These are phyloP conservation scores for Aphelocoma californica DNA, from an alignment of 2,797 vertebrate species.

Conservation along the genomic window DNA sequence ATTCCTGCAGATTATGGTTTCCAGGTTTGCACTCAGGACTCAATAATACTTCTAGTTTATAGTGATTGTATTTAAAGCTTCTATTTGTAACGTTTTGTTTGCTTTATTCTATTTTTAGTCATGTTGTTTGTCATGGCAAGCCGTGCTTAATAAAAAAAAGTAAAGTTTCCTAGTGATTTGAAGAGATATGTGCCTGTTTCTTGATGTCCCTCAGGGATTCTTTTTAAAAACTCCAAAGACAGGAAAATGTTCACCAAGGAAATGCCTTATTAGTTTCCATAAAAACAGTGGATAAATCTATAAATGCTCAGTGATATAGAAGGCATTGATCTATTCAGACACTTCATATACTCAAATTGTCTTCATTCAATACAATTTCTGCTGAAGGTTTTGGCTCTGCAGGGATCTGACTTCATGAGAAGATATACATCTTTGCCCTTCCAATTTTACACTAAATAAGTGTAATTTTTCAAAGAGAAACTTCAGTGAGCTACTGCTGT, in stretches of 20 bases:
- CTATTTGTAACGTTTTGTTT: slow-evolving; percentile 49
- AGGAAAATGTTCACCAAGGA: slow-evolving; percentile 4
- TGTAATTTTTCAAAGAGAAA: background rate
- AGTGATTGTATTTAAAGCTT: slow-evolving; percentile 48
- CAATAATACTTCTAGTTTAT: slow-evolving; percentile 17
- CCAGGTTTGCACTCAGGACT: slow-evolving; percentile 4
- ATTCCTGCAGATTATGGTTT: background rate
- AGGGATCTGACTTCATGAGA: background rate
- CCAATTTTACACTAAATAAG: background rate
- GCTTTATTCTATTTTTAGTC: slow-evolving; percentile 61
- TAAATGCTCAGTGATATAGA: background rate
- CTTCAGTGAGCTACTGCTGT: background rate
- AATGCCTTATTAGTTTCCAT: background rate
- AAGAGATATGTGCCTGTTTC: slow-evolving; percentile 11
- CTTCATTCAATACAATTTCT: background rate
- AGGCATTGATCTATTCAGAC: background rate
- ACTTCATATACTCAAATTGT: background rate
- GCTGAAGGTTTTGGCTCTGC: background rate
- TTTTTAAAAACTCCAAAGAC: background rate
- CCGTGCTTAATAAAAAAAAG: slow-evolving; percentile 45
- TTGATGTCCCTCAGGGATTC: background rate
- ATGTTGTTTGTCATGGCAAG: slow-evolving; percentile 62
- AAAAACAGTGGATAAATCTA: background rate
- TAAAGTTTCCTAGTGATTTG: slow-evolving; percentile 38
- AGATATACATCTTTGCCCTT: background rate